A percentile compares a stretch with the other conserved stretches of the same genome.
phyloP scores from a whole-genome alignment of 2,797 vertebrate genomes.

The Neosalanx taihuensis region DNA sequence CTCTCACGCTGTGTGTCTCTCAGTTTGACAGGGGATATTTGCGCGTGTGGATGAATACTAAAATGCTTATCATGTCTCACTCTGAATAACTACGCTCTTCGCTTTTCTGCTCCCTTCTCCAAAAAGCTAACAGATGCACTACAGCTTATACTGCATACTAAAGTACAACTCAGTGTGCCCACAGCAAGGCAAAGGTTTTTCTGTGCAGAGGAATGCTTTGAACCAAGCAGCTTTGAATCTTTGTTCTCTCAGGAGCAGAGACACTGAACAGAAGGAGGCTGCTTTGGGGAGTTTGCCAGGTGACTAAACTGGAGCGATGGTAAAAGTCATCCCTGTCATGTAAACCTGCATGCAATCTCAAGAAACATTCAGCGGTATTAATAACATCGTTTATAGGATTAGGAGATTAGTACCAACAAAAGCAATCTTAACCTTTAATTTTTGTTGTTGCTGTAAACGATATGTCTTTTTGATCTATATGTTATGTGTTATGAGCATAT shows the following conservation, averaged over 20 bases:
- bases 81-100: conserved; percentile 39
- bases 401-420: background rate
- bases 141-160: conserved; percentile 60
- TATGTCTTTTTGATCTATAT: background rate
- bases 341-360: background rate
- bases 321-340: background rate
- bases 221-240: background rate
- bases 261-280: too few species aligned
- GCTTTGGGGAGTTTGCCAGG: too few species aligned
- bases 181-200: conserved; percentile 53
- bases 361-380: background rate
- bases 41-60: conserved; percentile 33
- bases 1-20: conserved; percentile 26
- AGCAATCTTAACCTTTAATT: background rate
- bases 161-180: conserved; percentile 44
- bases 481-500: conserved; percentile 6
- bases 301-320: too few species aligned
- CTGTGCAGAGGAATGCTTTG: background rate
- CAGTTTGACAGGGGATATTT: conserved; percentile 6
- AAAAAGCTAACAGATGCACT: conserved; percentile 54
- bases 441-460: background rate
- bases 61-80: conserved; percentile 38
- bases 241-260: too few species aligned
- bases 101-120: conserved; percentile 44
- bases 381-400: too few species aligned